Evolutionary conservation across 2,113 vertebrate genomes (phyloP).

Genomic region (Anser cygnoides): DNA sequence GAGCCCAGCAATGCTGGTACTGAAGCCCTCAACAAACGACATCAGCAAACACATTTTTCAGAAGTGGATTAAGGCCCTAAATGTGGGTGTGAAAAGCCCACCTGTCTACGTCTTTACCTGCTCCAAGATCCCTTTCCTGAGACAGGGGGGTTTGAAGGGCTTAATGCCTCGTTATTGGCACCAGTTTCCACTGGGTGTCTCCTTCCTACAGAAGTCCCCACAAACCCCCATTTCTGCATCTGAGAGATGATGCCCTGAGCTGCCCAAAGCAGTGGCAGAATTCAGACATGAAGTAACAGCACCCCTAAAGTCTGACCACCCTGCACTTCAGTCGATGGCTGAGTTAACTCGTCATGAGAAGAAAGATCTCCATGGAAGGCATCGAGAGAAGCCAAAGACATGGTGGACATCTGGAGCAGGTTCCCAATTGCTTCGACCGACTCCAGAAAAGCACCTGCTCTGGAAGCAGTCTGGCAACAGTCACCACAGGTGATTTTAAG

Average conservation of each 20-base stretch:
- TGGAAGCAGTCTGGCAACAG: neutral
- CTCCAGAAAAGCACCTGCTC: neutral
- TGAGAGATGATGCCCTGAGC: neutral
- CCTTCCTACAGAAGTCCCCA: neutral
- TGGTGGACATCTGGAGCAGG: neutral
- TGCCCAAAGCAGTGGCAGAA: neutral
- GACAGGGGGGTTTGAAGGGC: neutral
- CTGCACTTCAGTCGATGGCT: rapidly evolving
- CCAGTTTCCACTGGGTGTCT: neutral
- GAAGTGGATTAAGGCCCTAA: neutral
- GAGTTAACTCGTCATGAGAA: neutral
- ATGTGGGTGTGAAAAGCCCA: neutral
- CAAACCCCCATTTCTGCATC: neutral
- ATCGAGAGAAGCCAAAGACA: neutral
- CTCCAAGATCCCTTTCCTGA: neutral
- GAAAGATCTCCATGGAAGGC: neutral
- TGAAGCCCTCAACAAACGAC: neutral
- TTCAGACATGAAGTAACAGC: neutral
- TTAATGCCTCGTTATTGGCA: neutral
- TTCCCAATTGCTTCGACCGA: neutral
- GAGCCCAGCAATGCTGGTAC: neutral
- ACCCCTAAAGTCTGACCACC: neutral
- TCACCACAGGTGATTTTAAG: neutral
- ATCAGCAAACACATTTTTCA: neutral
- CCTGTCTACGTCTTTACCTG: neutral